A percentile compares a stretch with the other conserved stretches of the same genome.
These are phyloP conservation scores for Dinocampus coccinellae DNA, from an alignment of 2,888 invertebrate genomes.

Conservation along the genomic window DNA sequence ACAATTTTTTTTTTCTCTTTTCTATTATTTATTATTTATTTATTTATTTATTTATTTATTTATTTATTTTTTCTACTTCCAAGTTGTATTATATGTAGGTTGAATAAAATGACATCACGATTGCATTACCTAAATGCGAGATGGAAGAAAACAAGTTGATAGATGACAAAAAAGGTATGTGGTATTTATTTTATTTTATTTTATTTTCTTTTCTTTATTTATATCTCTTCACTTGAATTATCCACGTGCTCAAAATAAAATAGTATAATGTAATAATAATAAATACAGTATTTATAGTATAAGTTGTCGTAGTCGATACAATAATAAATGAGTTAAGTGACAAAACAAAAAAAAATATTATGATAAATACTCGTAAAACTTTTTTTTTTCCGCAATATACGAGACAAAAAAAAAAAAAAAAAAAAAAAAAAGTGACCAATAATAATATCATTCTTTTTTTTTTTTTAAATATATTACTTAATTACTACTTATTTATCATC, in stretches of 20 bases:
- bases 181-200: background rate
- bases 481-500: background rate
- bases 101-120: background rate
- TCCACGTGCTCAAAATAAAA: conserved; percentile 16
- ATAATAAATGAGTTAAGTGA: background rate
- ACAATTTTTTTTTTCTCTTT: background rate
- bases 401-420: background rate
- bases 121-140: background rate
- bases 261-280: background rate
- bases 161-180: conserved; percentile 19
- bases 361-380: background rate
- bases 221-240: background rate
- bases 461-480: no score
- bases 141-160: conserved; percentile 8
- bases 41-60: no score
- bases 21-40: no score
- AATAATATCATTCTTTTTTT: background rate
- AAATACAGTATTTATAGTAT: background rate
- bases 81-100: background rate
- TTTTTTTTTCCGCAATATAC: background rate
- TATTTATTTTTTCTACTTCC: background rate
- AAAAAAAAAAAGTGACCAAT: no score
- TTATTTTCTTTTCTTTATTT: no score
- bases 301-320: no score
- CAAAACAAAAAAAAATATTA: background rate